Conservation (phyloP, 1,140 invertebrate genomes). For the Macrotrachela quadricornifera region DNA sequence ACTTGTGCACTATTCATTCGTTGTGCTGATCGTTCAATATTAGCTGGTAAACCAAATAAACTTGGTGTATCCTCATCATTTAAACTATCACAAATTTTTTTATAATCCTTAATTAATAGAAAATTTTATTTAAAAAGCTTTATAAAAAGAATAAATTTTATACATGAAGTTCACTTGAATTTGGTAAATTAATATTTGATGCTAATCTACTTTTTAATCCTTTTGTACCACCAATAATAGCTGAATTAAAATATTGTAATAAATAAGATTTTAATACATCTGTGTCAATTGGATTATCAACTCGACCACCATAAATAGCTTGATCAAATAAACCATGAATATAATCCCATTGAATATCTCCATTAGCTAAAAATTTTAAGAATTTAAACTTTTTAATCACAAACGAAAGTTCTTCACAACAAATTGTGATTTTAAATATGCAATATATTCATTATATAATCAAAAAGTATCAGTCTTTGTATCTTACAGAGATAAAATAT, state of each 20-base stretch:
- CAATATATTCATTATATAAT: too few species aligned
- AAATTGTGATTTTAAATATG: too few species aligned
- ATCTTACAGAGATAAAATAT: too few species aligned
- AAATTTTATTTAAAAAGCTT: background rate
- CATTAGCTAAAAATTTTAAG: conserved; percentile 2
- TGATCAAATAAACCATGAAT: conserved; percentile 55
- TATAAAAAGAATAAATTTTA: too few species aligned
- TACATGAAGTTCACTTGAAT: conserved; percentile 22
- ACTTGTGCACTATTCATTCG: conserved; percentile 41
- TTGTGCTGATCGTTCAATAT: conserved; percentile 56
- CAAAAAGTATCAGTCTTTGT: too few species aligned
- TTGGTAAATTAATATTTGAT: conserved; percentile 12
- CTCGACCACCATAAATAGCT: conserved; percentile 63
- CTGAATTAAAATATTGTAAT: conserved; percentile 43
- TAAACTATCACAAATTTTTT: conserved; percentile 39
- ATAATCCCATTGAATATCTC: conserved; percentile 45
- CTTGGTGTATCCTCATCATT: conserved; percentile 45
- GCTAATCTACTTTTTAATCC: conserved; percentile 13
- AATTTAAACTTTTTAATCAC: too few species aligned
- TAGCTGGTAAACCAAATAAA: conserved; percentile 55
- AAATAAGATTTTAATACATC: conserved; percentile 51
- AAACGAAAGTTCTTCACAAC: too few species aligned
- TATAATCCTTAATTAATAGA: conserved; percentile 36
- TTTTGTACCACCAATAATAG: conserved; percentile 28
- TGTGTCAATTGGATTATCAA: conserved; percentile 58